Evolutionary conservation across 2,888 invertebrate species (phyloP).

Genomic region (Saturnia pavonia): DNA sequence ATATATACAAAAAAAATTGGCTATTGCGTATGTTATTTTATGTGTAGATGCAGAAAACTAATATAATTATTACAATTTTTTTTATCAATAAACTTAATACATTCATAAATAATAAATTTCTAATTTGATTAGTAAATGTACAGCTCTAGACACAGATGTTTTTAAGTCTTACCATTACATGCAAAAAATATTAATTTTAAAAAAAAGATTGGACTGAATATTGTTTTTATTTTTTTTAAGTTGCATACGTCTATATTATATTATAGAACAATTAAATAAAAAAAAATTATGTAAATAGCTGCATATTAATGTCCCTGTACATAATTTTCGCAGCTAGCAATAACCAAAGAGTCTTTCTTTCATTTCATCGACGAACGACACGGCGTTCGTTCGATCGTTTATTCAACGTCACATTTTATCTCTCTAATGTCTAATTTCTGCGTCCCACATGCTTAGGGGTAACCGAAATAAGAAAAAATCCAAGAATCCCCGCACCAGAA

Average conservation of each 20-base stretch:
- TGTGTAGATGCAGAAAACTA: too few species aligned
- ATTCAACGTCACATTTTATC: slow-evolving; percentile 76
- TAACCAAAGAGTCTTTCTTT: slow-evolving; percentile 44
- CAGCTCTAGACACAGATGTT: not conserved
- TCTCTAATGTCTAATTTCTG: slow-evolving; percentile 72
- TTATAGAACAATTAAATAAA: not conserved
- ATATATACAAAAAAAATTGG: too few species aligned
- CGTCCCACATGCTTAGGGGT: slow-evolving; percentile 79
- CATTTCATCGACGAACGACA: slow-evolving; percentile 65
- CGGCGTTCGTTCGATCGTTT: slow-evolving; percentile 75
- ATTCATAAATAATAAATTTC: too few species aligned
- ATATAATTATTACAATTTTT: too few species aligned
- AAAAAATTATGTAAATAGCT: not conserved
- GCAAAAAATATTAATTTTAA: too few species aligned
- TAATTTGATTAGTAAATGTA: not conserved
- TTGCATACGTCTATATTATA: too few species aligned
- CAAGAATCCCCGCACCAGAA: slow-evolving; percentile 74
- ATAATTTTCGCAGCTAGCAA: slow-evolving; percentile 17
- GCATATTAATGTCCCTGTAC: not conserved
- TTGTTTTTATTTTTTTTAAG: not conserved
- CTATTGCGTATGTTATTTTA: too few species aligned
- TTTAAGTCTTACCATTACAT: not conserved
- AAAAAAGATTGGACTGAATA: not conserved
- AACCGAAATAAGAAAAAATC: slow-evolving; percentile 74
- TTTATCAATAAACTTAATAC: not conserved